These are phyloP conservation scores for Amaurobius ferox DNA, from an alignment of 2,888 invertebrate genomes.

Conservation along the genomic window DNA sequence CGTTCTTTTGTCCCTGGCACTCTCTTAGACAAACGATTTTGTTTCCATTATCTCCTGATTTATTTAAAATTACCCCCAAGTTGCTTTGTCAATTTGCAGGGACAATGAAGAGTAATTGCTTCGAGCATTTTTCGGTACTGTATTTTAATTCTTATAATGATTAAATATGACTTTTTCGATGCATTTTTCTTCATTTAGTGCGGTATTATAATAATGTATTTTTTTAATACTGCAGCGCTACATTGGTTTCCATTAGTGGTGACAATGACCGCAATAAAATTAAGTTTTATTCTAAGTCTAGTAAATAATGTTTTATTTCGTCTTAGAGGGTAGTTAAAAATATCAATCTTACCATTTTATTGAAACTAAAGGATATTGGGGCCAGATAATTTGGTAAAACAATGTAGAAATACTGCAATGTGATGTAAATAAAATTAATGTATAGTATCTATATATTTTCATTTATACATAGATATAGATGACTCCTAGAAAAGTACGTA, in stretches of 20 bases:
- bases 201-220: slow-evolving; percentile 4
- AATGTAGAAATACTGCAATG: too few species aligned
- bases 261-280: neutral
- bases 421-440: too few species aligned
- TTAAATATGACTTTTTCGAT: neutral
- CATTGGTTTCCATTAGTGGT: neutral
- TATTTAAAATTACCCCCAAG: slow-evolving; percentile 5
- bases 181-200: slow-evolving; percentile 4
- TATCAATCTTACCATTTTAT: too few species aligned
- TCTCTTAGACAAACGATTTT: neutral
- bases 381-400: too few species aligned
- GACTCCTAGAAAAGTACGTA: too few species aligned
- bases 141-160: too few species aligned
- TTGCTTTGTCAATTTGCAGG: neutral
- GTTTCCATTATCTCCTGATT: slow-evolving; percentile 4
- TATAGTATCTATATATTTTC: too few species aligned
- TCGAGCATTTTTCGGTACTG: neutral
- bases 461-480: too few species aligned
- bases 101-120: neutral
- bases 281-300: too few species aligned
- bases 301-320: too few species aligned
- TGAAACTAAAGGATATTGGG: too few species aligned
- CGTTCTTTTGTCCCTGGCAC: neutral
- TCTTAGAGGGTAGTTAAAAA: too few species aligned
- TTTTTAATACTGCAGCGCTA: neutral